Evolutionary conservation across 2,797 vertebrate genomes (phyloP).

Genomic region (Tapirus indicus): DNA sequence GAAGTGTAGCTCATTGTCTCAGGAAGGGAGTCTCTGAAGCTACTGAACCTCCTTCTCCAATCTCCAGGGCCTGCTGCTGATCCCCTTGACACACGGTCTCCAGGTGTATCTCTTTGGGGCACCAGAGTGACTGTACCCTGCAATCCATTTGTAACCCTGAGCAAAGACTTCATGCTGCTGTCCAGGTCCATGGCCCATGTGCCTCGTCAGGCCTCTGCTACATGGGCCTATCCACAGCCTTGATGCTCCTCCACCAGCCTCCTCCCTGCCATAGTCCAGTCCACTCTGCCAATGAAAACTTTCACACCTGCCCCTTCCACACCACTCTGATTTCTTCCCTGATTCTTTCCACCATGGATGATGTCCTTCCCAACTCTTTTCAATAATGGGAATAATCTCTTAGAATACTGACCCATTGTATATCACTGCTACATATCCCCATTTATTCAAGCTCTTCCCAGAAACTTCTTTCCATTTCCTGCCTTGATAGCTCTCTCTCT

Average conservation of each 20-base stretch:
- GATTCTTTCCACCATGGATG: neutral
- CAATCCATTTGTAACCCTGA: neutral
- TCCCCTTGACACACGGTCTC: neutral
- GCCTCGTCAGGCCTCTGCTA: neutral
- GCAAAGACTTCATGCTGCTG: neutral
- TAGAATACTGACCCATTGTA: neutral
- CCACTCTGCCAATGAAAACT: neutral
- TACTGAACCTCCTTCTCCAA: neutral
- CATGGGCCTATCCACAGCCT: neutral
- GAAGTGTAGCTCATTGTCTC: neutral
- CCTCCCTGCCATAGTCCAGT: neutral
- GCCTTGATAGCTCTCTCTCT: neutral
- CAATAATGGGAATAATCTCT: neutral
- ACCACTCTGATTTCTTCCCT: neutral
- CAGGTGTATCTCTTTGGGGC: neutral
- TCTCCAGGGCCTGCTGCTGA: neutral
- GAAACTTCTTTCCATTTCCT: neutral
- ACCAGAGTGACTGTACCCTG: neutral
- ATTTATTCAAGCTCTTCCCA: neutral
- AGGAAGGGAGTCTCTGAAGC: neutral
- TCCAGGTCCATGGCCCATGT: neutral
- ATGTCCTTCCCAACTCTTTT: neutral
- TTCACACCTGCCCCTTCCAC: neutral
- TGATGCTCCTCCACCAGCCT: neutral
- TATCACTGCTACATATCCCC: neutral